A percentile compares a stretch with the other conserved stretches of the same genome.
Evolutionary conservation across 2,797 vertebrate species (phyloP).

Genomic region (Pseudochirops corinnae): DNA sequence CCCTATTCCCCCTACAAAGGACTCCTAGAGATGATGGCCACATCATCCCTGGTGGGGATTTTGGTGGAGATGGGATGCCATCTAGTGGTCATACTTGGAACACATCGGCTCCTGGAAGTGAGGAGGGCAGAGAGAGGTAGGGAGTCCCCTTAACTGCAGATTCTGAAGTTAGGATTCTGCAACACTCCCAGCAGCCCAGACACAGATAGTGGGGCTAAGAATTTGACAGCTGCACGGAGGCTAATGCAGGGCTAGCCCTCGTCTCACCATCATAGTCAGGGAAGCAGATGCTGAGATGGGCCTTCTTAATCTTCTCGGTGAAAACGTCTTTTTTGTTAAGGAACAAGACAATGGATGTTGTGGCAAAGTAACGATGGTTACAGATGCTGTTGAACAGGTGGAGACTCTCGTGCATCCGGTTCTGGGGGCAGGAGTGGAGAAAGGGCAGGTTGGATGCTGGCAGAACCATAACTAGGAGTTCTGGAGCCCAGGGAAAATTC

Average conservation of each 20-base stretch:
- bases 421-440: conserved; percentile 84
- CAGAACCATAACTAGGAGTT: neutral
- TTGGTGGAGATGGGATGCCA: neutral
- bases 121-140: neutral
- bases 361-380: conserved; percentile 97
- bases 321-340: conserved; percentile 99
- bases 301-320: conserved; percentile 97
- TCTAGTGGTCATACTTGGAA: neutral
- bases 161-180: neutral
- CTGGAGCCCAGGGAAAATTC: neutral
- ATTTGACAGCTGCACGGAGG: neutral
- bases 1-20: neutral
- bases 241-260: neutral
- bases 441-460: neutral
- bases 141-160: neutral
- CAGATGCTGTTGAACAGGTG: conserved; percentile 99
- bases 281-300: conserved; percentile 99
- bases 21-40: neutral
- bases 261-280: conserved; percentile 96
- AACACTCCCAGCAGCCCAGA: neutral
- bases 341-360: conserved; percentile 98
- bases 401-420: conserved; percentile 99
- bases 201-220: neutral
- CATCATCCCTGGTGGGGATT: neutral
- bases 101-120: neutral